Conservation (phyloP, 2,888 invertebrate genomes). For the Tholera decimalis region DNA sequence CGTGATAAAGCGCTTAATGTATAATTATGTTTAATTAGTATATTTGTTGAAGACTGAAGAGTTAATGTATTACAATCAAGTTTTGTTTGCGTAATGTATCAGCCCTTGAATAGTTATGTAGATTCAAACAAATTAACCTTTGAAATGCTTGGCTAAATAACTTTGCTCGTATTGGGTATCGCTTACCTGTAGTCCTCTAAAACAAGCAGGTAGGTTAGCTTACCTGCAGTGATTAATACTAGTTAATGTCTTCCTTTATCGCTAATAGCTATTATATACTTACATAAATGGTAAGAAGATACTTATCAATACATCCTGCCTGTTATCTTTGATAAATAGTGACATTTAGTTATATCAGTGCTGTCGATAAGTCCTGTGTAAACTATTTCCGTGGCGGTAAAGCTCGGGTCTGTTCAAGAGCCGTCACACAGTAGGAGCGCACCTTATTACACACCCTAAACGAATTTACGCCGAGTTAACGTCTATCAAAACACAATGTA, state of each 20-base stretch:
- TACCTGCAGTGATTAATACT: constrained; percentile 26
- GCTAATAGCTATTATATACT: constrained; percentile 31
- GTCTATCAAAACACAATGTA: constrained; percentile 15
- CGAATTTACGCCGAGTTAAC: constrained; percentile 15
- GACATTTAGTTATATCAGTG: constrained; percentile 38
- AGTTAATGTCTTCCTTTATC: constrained; percentile 27
- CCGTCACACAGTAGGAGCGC: constrained; percentile 4
- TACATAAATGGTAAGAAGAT: constrained; percentile 33
- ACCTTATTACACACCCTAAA: constrained; percentile 18
- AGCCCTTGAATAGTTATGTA: constrained; percentile 19
- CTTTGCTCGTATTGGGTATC: constrained; percentile 10
- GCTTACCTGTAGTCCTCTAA: constrained; percentile 5
- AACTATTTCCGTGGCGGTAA: constrained; percentile 18
- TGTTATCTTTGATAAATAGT: constrained; percentile 30
- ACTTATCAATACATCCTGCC: constrained; percentile 39
- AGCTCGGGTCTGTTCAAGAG: constrained; percentile 2
- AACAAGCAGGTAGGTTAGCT: constrained; percentile 3
- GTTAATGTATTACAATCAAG: constrained; percentile 26
- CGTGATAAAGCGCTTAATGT: constrained; percentile 41
- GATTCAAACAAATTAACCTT: constrained; percentile 19
- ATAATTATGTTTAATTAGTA: constrained; percentile 49
- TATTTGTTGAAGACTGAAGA: constrained; percentile 53
- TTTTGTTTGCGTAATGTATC: constrained; percentile 49
- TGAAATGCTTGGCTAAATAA: constrained; percentile 22
- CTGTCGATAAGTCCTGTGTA: constrained; percentile 30